phyloP scores from a whole-genome alignment of 1,140 invertebrate species.

The Zaprionus taronus region DNA sequence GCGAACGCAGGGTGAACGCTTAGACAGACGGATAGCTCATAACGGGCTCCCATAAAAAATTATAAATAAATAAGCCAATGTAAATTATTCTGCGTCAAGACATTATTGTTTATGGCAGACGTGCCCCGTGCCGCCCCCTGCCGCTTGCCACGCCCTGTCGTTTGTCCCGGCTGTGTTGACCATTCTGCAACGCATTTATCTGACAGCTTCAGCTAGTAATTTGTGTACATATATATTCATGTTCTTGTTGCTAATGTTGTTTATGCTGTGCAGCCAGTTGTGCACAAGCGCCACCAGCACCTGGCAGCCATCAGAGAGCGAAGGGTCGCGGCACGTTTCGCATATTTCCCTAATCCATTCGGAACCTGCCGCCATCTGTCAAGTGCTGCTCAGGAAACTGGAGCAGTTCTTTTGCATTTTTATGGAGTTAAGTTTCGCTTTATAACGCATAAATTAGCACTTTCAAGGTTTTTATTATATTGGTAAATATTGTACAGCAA shows the following conservation, averaged over 20 bases:
- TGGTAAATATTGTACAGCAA: too few species aligned
- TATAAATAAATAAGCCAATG: slow-evolving; percentile 68
- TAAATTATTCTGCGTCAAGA: slow-evolving; percentile 55
- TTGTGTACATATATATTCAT: slow-evolving; percentile 60
- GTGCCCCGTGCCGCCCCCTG: background rate
- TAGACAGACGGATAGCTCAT: slow-evolving; percentile 26
- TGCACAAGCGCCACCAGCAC: slow-evolving; percentile 16
- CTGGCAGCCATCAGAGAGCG: slow-evolving; percentile 11
- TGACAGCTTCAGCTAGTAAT: slow-evolving; percentile 48
- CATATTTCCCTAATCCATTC: slow-evolving; percentile 63
- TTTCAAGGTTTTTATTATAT: background rate
- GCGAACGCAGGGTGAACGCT: background rate
- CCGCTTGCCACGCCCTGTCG: slow-evolving; percentile 22
- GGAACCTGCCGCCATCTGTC: slow-evolving; percentile 42
- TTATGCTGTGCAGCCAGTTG: slow-evolving; percentile 17
- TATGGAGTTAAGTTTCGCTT: slow-evolving; percentile 1
- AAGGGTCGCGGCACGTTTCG: slow-evolving; percentile 54
- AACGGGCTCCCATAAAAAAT: slow-evolving; percentile 43
- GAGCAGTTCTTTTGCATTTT: background rate
- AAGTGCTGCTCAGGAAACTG: background rate
- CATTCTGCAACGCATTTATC: slow-evolving; percentile 53
- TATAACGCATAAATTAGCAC: background rate
- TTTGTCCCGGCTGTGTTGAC: slow-evolving; percentile 42
- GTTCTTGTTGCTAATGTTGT: slow-evolving; percentile 27
- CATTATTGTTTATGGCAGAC: slow-evolving; percentile 45